Evolutionary conservation across 1,140 invertebrate species (phyloP).

Genomic region (Ips typographus): DNA sequence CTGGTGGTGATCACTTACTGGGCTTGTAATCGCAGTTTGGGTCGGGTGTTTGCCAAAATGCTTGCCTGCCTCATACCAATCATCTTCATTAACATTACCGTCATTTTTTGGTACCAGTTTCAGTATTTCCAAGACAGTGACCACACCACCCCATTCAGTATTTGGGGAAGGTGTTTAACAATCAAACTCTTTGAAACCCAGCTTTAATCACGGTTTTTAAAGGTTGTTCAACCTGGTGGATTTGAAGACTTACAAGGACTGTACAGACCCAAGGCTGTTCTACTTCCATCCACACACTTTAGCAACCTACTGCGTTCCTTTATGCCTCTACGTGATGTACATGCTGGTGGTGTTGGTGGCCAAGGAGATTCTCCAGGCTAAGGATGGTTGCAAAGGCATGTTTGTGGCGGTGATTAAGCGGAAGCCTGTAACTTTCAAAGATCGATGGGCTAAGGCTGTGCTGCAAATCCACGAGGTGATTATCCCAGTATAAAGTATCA

Average conservation of each 20-base stretch:
- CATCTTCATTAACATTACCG: conserved; percentile 17
- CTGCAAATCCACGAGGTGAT: not conserved
- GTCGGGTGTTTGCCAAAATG: conserved; percentile 14
- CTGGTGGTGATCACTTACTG: conserved; percentile 23
- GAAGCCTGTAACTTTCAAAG: too few relatives aligned
- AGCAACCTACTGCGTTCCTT: not conserved
- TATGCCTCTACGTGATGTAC: conserved; percentile 21
- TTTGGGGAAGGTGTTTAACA: conserved; percentile 11
- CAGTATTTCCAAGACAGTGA: conserved; percentile 18
- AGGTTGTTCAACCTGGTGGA: conserved; percentile 18
- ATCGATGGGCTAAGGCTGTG: not conserved
- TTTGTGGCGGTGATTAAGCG: too few relatives aligned
- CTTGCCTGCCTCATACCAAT: conserved; percentile 6
- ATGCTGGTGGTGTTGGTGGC: conserved; percentile 9
- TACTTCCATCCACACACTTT: not conserved
- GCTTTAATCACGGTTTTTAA: not conserved
- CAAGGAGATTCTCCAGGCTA: conserved; percentile 12
- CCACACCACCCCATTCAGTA: not conserved
- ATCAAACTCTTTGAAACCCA: not conserved
- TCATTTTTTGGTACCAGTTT: conserved; percentile 23
- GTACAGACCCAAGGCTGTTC: conserved; percentile 18
- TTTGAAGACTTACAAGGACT: conserved; percentile 18
- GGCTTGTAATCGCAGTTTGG: conserved; percentile 10
- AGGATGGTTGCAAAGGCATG: not conserved
- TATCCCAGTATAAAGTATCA: too few relatives aligned